A percentile compares a stretch with the other conserved stretches of the same genome.
Evolutionary conservation across 2,797 vertebrate genomes (phyloP).

Genomic region (Adelosebastes latens): DNA sequence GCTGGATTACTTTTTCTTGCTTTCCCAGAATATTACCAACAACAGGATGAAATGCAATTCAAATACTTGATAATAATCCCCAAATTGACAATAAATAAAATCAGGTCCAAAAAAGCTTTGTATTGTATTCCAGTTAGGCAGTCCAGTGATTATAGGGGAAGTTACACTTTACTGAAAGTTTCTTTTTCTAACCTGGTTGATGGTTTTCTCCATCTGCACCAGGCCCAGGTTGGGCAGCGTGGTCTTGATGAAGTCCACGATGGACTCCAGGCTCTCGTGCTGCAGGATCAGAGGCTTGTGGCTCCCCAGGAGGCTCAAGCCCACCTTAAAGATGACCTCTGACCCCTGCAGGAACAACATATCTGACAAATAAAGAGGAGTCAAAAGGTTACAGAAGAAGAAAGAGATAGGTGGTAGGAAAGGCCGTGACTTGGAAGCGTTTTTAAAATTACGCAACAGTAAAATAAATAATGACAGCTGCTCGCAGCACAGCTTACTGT

Average conservation of each 20-base stretch:
- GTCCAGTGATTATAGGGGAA: not conserved
- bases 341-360: constrained; percentile 97
- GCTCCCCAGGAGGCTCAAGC: constrained; percentile 94
- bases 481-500: constrained; percentile 8
- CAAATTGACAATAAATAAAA: not conserved
- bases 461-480: constrained; percentile 25
- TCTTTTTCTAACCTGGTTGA: constrained; percentile 89
- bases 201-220: constrained; percentile 99
- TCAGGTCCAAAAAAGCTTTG: not conserved
- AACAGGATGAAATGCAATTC: not conserved
- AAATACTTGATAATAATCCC: not conserved
- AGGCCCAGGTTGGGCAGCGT: constrained; percentile 95
- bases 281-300: constrained; percentile 98
- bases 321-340: constrained; percentile 98
- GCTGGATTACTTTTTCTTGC: too few species aligned
- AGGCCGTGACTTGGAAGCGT: not conserved
- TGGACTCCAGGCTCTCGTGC: constrained; percentile 95
- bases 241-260: constrained; percentile 98
- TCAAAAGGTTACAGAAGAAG: not conserved
- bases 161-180: not conserved
- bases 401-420: not conserved
- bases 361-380: constrained; percentile 79
- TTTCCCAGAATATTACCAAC: not conserved
- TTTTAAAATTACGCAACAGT: not conserved
- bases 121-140: not conserved